Evolutionary conservation across 2,888 invertebrate genomes (phyloP), one percentile per base, ranked within the genome.

Genomic region (Plebejus melissa): DNA sequence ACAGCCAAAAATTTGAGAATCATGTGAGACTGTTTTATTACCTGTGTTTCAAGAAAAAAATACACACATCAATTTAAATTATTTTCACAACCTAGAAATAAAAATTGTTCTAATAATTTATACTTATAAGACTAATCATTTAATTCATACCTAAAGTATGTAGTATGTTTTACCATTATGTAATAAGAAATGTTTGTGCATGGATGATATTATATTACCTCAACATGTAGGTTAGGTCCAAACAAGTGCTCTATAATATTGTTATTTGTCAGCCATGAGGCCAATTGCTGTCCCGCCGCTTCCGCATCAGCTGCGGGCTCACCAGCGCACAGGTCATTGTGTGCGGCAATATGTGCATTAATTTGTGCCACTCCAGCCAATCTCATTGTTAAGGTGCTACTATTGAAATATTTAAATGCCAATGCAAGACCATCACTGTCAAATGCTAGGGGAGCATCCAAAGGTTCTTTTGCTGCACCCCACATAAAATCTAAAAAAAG

Each of bases 151-250:
- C 4, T 50, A 50, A 50, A 50, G 11, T 13, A 13, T 50, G 13
- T 50, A 50, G 50, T 1, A 50, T 50, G 11, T 50, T 50, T 4
- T 50, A 50, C 50, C 50, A 50, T 13, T 13, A 1, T 50, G 50
- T 50, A 50, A 2, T 4, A 50, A 50, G 1, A 54, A 54, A 4
- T 7, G 60, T 58, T 32, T 38, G 54, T 57, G n/a, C 36, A 11
- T n/a, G 0, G 5, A 74, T 7, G n/a, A 16, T 54, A 36, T 58
- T 22, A 38, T 6, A 57, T 74, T 77, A 97, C 97, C 95, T 99
- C 99, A 65, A 98, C 98, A 91, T 99, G 99, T 80, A 98, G 94
- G 94, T 99, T 99, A 50, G 99, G 99, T n/a, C 99, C 98, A 93
- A 98, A 99, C 77, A 99, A 96, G 86, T 98, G 98, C 82, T 98